Base-by-base conservation (phyloP, 2,113 vertebrate species). In the Eublepharis macularius region DNA sequence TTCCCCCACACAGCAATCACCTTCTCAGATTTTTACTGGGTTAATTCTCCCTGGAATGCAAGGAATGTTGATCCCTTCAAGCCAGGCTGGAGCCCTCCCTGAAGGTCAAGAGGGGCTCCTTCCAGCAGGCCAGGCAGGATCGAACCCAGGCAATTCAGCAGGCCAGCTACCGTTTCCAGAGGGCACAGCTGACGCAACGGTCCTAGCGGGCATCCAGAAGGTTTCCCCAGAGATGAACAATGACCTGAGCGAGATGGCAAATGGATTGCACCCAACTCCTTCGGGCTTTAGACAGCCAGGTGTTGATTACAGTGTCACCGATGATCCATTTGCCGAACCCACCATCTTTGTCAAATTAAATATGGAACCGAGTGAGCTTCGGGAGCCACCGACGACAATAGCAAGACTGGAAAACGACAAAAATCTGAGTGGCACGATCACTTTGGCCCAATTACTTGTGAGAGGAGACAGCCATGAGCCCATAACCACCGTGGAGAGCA, bases 81-180 rank as follows among this genome's bases (percentile, higher is more conserved):
- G 39, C 76, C 81, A 87, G 43, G 2, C 0, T 24, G 72, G 0
- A 1, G 36, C 45, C 34, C 63, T 36, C 16, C 86, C 73, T 21
- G 92, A 81, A 2, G 6, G 47, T 3, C 76, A 60, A 7, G 85
- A 78, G 0, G 86, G n/a, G 29, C 4, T 72, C 36, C 69, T 87
- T 70, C 76, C 87, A 80, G 74, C 80, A 80, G 82, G 90, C 51
- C 92, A 94, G 84, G 57, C 84, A 76, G 83, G 81, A 45, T 36
- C 36, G n/a, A 94, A 86, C 26, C 92, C 70, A 14, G 86, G 70
- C 65, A 81, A 76, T 32, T 54, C 88, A 21, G 72, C 65, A 13
- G 70, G n/a, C 6, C 41, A 36, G 13, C 51, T 81, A 32, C 17
- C 41, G 11, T 89, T 85, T 16, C 32, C 87, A 26, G 80, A 49